Conservation (phyloP, 2,113 vertebrate species). For the Carassius gibelio region DNA sequence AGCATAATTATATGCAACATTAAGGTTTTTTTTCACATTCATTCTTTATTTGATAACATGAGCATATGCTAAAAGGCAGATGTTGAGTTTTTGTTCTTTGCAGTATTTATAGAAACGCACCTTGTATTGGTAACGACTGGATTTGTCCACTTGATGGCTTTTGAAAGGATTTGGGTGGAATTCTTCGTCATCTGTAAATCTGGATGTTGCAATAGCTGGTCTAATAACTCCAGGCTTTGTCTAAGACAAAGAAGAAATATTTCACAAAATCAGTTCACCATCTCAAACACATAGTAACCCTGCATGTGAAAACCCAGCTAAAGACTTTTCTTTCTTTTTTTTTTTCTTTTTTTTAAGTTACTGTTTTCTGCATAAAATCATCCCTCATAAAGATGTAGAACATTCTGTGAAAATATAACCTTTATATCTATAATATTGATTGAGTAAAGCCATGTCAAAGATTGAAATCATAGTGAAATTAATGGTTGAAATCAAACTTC, state of each 20-base stretch:
- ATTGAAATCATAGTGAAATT: too few relatives aligned
- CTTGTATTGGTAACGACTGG: constrained; percentile 69
- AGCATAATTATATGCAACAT: neutral
- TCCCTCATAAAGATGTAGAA: too few relatives aligned
- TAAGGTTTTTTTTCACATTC: neutral
- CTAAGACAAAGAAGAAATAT: constrained; percentile 67
- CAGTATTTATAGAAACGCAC: constrained; percentile 65
- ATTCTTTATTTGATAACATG: neutral
- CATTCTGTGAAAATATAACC: too few relatives aligned
- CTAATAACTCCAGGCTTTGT: constrained; percentile 90
- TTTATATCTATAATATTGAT: too few relatives aligned
- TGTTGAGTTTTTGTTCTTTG: neutral
- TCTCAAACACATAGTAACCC: neutral
- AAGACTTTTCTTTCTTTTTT: too few relatives aligned
- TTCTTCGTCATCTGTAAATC: constrained; percentile 71
- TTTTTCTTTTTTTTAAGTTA: too few relatives aligned
- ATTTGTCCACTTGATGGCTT: constrained; percentile 73
- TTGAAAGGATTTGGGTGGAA: constrained; percentile 80
- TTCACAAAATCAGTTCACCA: neutral
- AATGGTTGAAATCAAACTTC: too few relatives aligned
- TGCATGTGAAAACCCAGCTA: too few relatives aligned
- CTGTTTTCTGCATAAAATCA: too few relatives aligned
- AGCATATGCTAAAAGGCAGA: neutral
- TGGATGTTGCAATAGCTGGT: constrained; percentile 77
- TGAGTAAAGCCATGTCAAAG: too few relatives aligned